These are phyloP conservation scores for Platorchestia sp. DNA, from an alignment of 1,140 invertebrate species.

Conservation along the genomic window DNA sequence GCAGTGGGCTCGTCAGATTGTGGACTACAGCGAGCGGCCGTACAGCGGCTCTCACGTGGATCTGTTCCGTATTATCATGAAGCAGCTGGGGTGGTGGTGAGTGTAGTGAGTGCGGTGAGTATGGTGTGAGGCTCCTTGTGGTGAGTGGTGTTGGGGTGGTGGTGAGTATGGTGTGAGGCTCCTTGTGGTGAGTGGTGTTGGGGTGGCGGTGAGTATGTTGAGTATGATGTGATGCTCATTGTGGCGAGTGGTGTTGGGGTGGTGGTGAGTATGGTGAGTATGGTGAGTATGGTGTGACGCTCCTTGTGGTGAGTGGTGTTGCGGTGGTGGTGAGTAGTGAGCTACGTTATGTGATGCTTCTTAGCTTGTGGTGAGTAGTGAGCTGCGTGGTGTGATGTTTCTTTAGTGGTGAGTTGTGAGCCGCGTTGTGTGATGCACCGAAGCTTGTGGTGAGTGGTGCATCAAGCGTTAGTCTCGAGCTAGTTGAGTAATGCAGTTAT, in stretches of 20 bases:
- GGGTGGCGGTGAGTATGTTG: background rate
- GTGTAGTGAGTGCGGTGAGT: background rate
- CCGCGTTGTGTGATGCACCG: too few species aligned
- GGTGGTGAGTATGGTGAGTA: too few species aligned
- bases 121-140: too few species aligned
- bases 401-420: too few species aligned
- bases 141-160: background rate
- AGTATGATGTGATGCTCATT: background rate
- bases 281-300: background rate
- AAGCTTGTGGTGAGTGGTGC: too few species aligned
- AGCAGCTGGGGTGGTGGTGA: background rate
- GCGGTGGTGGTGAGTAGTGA: too few species aligned
- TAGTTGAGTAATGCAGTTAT: too few species aligned
- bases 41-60: conserved; percentile 6
- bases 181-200: background rate
- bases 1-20: background rate
- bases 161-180: background rate
- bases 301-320: too few species aligned
- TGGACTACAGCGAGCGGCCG: background rate
- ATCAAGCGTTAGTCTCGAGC: too few species aligned
- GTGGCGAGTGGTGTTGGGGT: too few species aligned
- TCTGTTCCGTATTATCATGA: background rate
- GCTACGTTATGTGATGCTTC: background rate
- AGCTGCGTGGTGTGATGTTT: too few species aligned
- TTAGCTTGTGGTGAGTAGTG: too few species aligned